Evolutionary conservation across 2,888 invertebrate genomes (phyloP).

Genomic region (Nowickia ferox): DNA sequence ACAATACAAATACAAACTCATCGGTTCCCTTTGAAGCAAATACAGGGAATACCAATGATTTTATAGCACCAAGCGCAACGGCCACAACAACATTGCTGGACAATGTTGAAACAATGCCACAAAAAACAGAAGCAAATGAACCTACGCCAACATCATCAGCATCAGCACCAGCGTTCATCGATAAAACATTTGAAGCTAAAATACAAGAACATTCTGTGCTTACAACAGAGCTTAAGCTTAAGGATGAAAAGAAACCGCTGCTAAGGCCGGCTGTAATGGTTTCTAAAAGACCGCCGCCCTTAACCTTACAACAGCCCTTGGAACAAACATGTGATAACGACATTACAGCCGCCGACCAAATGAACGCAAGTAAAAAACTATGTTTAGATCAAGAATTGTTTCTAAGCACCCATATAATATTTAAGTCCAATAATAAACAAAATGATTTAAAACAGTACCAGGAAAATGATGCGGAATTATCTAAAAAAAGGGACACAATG

Average conservation of each 20-base stretch:
- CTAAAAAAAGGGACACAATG: not conserved
- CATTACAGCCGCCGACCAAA: not conserved
- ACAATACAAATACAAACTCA: constrained; percentile 58
- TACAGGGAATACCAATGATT: constrained; percentile 54
- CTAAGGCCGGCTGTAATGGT: constrained; percentile 46
- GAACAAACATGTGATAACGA: constrained; percentile 61
- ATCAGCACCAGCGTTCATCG: constrained; percentile 26
- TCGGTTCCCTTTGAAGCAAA: constrained; percentile 59
- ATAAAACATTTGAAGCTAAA: constrained; percentile 50
- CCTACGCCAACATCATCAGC: constrained; percentile 50
- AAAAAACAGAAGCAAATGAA: constrained; percentile 56
- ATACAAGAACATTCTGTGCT: constrained; percentile 25
- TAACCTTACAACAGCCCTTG: constrained; percentile 53
- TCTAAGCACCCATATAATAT: constrained; percentile 42
- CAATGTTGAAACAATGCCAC: constrained; percentile 57
- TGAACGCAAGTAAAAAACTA: constrained; percentile 18
- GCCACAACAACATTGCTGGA: constrained; percentile 45
- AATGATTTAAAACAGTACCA: not conserved
- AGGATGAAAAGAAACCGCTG: constrained; percentile 66
- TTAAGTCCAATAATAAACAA: constrained; percentile 14
- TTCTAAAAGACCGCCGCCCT: constrained; percentile 43
- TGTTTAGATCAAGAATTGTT: constrained; percentile 38
- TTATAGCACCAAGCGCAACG: constrained; percentile 34
- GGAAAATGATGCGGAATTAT: constrained; percentile 4
- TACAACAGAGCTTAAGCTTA: constrained; percentile 35